Conservation (phyloP, 1,140 invertebrate genomes). For the Bombus affinis region DNA sequence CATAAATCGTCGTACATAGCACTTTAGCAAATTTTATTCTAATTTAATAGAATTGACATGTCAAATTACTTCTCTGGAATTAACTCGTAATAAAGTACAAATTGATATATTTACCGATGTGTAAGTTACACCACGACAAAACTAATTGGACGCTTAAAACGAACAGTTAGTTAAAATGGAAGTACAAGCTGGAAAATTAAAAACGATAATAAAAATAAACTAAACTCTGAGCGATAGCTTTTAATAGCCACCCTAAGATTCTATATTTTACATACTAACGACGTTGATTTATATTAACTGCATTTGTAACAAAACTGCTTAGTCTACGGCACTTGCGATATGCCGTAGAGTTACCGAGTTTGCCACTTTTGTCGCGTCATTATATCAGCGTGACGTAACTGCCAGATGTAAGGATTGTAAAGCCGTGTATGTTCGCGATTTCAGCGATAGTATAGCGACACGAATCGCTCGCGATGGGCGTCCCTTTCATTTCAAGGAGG, state of each 20-base stretch:
- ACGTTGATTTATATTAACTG: neutral
- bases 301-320: neutral
- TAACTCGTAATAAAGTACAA: too few species aligned
- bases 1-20: too few species aligned
- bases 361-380: neutral
- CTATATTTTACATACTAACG: neutral
- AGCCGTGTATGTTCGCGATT: slow-evolving; percentile 2
- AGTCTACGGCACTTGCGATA: neutral
- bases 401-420: neutral
- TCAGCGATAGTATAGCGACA: neutral
- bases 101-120: too few species aligned
- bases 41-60: too few species aligned
- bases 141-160: too few species aligned
- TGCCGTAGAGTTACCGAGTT: neutral
- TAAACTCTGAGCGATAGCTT: neutral
- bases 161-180: too few species aligned
- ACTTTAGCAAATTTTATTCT: too few species aligned
- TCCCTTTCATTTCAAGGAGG: neutral
- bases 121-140: too few species aligned
- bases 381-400: neutral
- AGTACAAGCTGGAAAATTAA: too few species aligned
- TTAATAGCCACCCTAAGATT: neutral
- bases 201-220: too few species aligned
- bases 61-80: too few species aligned
- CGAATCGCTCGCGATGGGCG: slow-evolving; percentile 14